Evolutionary conservation across 1,140 invertebrate genomes (phyloP), one percentile per base, ranked within the genome.

Genomic region (Drosophila hydei): DNA sequence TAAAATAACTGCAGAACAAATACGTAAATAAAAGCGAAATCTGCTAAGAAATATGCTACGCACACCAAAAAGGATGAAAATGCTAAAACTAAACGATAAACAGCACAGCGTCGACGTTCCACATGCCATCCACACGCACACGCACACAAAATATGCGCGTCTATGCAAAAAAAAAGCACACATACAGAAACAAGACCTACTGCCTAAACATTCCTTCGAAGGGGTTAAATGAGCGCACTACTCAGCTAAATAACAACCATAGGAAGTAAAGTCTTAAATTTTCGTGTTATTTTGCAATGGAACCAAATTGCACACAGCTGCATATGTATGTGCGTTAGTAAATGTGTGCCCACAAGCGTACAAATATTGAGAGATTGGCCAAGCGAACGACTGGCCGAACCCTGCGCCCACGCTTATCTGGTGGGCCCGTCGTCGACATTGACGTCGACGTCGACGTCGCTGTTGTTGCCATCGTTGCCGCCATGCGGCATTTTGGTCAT

Each of bases 401-500:
- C 42, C 55, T 64, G 65, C 83, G 72, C 81, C 83, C 83, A 87
- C 83, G 72, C 81, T 78, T 75, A 65, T 81, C 63, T 74, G 56
- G 52, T 76, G 73, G 62, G 69, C 51, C 65, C 69, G 69, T 36
- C 50, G 9, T 23, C 61, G 60, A 8, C 18, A 33, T 60, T 54
- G 43, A 14, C 38, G 40, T 12, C 18, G 59, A 14, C n/a, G 43
- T 36, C 30, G 25, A n/a, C 19, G 16, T 58, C 59, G 27, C 21
- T 51, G 36, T 21, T 42, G 36, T 27, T 40, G 48, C 47, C 16
- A 36, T 50, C 21, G 55, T 30, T 36, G 58, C 51, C 23, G 48
- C 51, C 71, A 73, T 62, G 67, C 83, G 83, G 83, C 83, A 59
- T 69, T 88, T 88, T 88, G 83, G 83, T 88, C 78, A 83, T 88